These are phyloP conservation scores for western clawed frog (Xenopus tropicalis) DNA, from an alignment of 2,113 vertebrate species.

Conservation along the genomic window UCB_Xtro_10.0 CM004452.2:17993001-17993500, in stretches of 20 bases:
- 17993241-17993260: too few relatives aligned
- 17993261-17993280: not conserved
- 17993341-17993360: not conserved
- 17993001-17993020: too few relatives aligned
- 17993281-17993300: conserved; percentile 30
- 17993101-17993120: conserved; percentile 22
- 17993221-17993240: too few relatives aligned
- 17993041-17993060: too few relatives aligned
- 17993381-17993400: not conserved
- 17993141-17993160: conserved; percentile 36
- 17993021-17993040: too few relatives aligned
- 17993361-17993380: not conserved
- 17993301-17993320: conserved; percentile 35
- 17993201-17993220: not conserved
- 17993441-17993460: not conserved
- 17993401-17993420: too few relatives aligned
- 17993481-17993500: not conserved
- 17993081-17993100: too few relatives aligned
- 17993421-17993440: too few relatives aligned
- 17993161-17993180: conserved; percentile 20
- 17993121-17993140: conserved; percentile 21
- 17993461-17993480: not conserved
- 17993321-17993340: conserved; percentile 12
- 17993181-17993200: not conserved
- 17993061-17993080: too few relatives aligned